phyloP scores from a whole-genome alignment of 1,140 invertebrate species.

The Zeugodacus cucurbitae region DNA sequence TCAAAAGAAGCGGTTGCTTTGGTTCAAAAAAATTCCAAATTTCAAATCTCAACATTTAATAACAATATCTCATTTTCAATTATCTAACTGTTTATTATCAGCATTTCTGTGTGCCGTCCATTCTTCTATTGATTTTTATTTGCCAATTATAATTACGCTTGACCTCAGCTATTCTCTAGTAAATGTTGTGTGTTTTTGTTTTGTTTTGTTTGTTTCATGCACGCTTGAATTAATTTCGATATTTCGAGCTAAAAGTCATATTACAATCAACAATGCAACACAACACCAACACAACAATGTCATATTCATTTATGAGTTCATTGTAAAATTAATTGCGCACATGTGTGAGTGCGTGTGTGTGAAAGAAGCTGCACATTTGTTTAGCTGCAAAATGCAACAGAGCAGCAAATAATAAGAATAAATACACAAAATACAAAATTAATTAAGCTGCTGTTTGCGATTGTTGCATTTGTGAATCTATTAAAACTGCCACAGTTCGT shows the following conservation, averaged over 20 bases:
- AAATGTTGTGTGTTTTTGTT: no score
- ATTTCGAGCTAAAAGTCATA: neutral
- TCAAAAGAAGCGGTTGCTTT: no score
- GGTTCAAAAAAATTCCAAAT: no score
- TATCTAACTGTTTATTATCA: no score
- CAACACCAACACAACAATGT: neutral
- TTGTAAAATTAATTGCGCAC: neutral
- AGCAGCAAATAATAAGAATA: neutral
- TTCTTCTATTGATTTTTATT: no score
- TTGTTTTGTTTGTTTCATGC: neutral
- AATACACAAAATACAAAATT: neutral
- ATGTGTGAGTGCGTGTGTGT: neutral
- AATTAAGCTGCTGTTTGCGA: no score
- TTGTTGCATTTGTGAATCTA: no score
- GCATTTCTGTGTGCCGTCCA: no score
- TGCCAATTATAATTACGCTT: neutral
- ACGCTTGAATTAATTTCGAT: neutral
- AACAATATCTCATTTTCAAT: no score
- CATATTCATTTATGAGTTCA: neutral
- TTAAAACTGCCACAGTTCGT: neutral
- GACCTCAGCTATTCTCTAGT: neutral
- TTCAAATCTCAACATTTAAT: no score
- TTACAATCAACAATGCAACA: neutral
- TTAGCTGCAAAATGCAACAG: neutral
- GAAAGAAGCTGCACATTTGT: no score